phyloP scores from a whole-genome alignment of 2,113 vertebrate species.

The Argyrosomus japonicus region DNA sequence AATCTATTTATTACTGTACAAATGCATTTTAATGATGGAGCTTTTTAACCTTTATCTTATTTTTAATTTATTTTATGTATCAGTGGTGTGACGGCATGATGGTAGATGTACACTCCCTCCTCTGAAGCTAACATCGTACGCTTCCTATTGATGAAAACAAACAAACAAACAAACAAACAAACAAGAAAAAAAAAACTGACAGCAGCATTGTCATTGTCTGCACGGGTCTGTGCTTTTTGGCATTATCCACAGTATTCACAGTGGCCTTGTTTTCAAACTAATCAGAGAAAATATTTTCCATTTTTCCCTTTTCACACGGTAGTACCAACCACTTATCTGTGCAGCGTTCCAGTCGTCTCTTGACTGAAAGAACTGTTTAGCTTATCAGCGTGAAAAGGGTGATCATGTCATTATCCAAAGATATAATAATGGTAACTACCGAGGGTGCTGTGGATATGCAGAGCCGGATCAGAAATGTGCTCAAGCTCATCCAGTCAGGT shows the following conservation, averaged over 20 bases:
- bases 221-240: constrained; percentile 6
- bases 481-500: constrained; percentile 15
- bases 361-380: constrained; percentile 28
- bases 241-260: constrained; percentile 39
- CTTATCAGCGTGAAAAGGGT: constrained; percentile 42
- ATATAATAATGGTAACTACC: neutral
- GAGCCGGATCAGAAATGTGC: constrained; percentile 20
- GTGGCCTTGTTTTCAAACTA: constrained; percentile 26
- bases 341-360: neutral
- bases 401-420: constrained; percentile 8
- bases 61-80: constrained; percentile 68
- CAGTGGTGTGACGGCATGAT: constrained; percentile 18
- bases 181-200: neutral
- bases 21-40: constrained; percentile 58
- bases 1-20: constrained; percentile 79
- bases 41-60: constrained; percentile 57
- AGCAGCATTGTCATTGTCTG: neutral
- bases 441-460: constrained; percentile 31
- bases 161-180: neutral
- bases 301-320: constrained; percentile 44
- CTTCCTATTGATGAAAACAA: constrained; percentile 26
- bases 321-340: constrained; percentile 35
- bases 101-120: constrained; percentile 38
- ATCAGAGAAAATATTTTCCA: constrained; percentile 7
- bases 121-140: constrained; percentile 24